Conservation (phyloP, 2,888 invertebrate species). For the Agrilus mali region DNA sequence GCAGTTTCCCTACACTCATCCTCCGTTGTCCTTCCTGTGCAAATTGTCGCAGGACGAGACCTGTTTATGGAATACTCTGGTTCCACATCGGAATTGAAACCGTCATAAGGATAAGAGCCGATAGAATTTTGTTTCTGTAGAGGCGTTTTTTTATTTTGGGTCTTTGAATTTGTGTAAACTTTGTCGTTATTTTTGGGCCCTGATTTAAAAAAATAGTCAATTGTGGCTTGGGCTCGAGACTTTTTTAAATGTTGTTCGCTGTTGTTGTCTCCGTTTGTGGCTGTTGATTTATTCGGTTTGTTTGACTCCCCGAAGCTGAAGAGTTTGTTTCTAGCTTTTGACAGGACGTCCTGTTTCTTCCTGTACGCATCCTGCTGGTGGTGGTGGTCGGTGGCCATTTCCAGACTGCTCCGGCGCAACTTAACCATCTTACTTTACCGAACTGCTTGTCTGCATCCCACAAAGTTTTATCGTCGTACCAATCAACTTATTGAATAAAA, state of each 20-base stretch:
- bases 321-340: slow-evolving; percentile 28
- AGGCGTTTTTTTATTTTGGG: slow-evolving; percentile 10
- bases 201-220: slow-evolving; percentile 36
- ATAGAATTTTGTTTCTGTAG: slow-evolving; percentile 31
- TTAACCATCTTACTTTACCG: slow-evolving; percentile 29
- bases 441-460: no score
- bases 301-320: slow-evolving; percentile 31
- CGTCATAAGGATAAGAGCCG: slow-evolving; percentile 28
- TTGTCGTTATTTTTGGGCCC: slow-evolving; percentile 33
- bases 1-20: slow-evolving; percentile 32
- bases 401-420: slow-evolving; percentile 32
- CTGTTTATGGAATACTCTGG: slow-evolving; percentile 19
- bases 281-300: slow-evolving; percentile 28
- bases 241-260: slow-evolving; percentile 22
- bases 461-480: no score
- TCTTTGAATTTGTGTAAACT: slow-evolving; percentile 18
- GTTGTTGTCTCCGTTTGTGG: slow-evolving; percentile 17
- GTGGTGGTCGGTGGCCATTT: slow-evolving; percentile 28
- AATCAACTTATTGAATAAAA: no score
- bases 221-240: slow-evolving; percentile 32
- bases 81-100: slow-evolving; percentile 22
- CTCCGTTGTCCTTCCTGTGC: slow-evolving; percentile 26
- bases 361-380: slow-evolving; percentile 27
- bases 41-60: slow-evolving; percentile 26
- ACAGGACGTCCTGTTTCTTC: slow-evolving; percentile 35